Evolutionary conservation across 2,888 invertebrate genomes (phyloP), one percentile per base, ranked within the genome.

Genomic region (Sminthurides aquaticus): DNA sequence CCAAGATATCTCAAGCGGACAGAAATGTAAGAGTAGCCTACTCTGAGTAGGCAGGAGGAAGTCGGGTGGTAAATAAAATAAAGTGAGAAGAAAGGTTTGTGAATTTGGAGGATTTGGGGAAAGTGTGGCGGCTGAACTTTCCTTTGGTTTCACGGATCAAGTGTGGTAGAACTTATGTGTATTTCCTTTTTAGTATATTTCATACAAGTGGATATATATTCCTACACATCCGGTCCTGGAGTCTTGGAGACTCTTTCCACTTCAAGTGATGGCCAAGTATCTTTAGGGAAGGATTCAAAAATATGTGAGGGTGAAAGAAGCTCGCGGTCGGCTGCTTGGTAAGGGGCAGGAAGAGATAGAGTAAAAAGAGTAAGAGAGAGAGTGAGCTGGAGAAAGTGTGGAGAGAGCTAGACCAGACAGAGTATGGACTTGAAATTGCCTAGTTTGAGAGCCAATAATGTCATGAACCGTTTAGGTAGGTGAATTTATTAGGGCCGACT

Each of bases 381-480:
- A 60, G 60, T 60, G 24, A 1, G 29, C 25, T 43, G 26, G 34
- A 34, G 43, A 34, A 34, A 34, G 43, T 34, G 43, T 11, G 43
- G 43, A 34, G 43, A 34, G 43, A 34, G 43, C 5, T 15, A 34
- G 43, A 34, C 8, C 11, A 25, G 61, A 54, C 28, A 58, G 66
- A 66, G 58, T 62, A 66, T 59, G 60, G 66, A 60, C 63, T 63
- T 59, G 62, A 48, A 62, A 66, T 66, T 67, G 65, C 59, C 65
- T 60, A 57, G 65, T 62, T 68, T 61, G 61, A 65, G 68, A 68
- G 68, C 68, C 68, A 68, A 68, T 68, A 68, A 68, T 66, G 68
- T 68, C 68, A 68, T 68, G 68, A 68, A 68, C 68, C 68, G 68
- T 60, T 67, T 66, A 66, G 68, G 66, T 66, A 68, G 68, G 68